A percentile compares a stretch with the other conserved stretches of the same genome.
phyloP scores from a whole-genome alignment of 2,888 invertebrate genomes.

The Malthinus flaveolus region DNA sequence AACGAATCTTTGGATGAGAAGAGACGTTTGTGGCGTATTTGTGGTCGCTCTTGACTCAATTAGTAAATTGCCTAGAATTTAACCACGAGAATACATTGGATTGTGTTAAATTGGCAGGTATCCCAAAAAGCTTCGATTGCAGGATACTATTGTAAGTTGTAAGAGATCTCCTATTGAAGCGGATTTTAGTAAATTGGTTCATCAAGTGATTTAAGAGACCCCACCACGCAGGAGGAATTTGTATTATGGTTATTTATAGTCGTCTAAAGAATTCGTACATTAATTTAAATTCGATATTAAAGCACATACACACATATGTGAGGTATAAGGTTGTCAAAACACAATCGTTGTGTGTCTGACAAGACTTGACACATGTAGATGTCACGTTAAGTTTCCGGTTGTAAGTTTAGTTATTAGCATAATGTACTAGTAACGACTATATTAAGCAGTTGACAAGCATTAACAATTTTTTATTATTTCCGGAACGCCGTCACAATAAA shows the following conservation, averaged over 20 bases:
- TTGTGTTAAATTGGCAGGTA: slow-evolving; percentile 20
- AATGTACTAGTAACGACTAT: slow-evolving; percentile 6
- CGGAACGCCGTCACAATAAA: slow-evolving; percentile 1
- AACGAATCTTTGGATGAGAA: background rate
- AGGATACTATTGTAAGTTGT: background rate
- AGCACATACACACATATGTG: slow-evolving; percentile 17
- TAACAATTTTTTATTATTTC: slow-evolving; percentile 2
- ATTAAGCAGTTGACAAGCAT: slow-evolving; percentile 3
- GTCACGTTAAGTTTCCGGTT: slow-evolving; percentile 37
- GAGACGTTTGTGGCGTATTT: slow-evolving; percentile 9
- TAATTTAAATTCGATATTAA: slow-evolving; percentile 3
- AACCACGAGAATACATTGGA: slow-evolving; percentile 6
- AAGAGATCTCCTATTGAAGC: background rate
- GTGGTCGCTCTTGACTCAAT: slow-evolving; percentile 15
- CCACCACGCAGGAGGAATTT: no score
- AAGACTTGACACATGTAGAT: slow-evolving; percentile 37
- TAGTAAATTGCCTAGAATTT: slow-evolving; percentile 19
- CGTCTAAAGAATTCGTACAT: background rate
- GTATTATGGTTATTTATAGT: background rate
- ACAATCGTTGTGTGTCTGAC: slow-evolving; percentile 36
- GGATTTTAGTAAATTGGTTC: slow-evolving; percentile 1
- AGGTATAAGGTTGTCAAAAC: slow-evolving; percentile 30
- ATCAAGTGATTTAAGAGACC: background rate
- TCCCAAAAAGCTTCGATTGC: slow-evolving; percentile 9
- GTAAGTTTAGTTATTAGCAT: slow-evolving; percentile 7